These are phyloP conservation scores for Erinaceus europaeus DNA, from an alignment of 2,113 vertebrate genomes.

Conservation along the genomic window DNA sequence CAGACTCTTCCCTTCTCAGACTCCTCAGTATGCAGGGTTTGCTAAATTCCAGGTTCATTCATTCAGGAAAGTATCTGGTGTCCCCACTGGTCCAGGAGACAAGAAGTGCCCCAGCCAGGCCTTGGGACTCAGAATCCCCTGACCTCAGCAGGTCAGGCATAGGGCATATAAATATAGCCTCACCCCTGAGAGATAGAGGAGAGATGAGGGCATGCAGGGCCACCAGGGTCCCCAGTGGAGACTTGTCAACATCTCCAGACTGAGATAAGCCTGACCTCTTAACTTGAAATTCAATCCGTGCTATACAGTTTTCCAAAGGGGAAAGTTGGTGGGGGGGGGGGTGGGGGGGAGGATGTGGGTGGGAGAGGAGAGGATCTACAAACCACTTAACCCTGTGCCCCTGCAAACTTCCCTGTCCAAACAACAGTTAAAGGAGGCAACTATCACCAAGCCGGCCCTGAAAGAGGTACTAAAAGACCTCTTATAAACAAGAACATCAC, in stretches of 20 bases:
- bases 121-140: constrained; percentile 23
- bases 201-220: constrained; percentile 9
- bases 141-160: constrained; percentile 50
- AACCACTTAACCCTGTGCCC: too few relatives aligned
- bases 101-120: background rate
- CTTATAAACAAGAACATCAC: too few relatives aligned
- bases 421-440: too few relatives aligned
- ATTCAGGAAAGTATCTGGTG: background rate
- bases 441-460: too few relatives aligned
- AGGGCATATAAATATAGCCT: constrained; percentile 43
- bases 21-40: background rate
- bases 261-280: constrained; percentile 45
- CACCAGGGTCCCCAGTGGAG: background rate
- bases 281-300: constrained; percentile 50
- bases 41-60: background rate
- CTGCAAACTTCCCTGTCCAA: background rate
- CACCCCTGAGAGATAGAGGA: background rate
- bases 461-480: too few relatives aligned
- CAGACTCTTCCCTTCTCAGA: too few relatives aligned
- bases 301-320: constrained; percentile 58
- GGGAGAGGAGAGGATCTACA: too few relatives aligned
- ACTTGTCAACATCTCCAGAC: background rate
- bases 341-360: background rate
- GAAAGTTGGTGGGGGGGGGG: background rate
- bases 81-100: background rate